Conservation (phyloP, 1,140 invertebrate genomes). For the Anoplophora glabripennis region DNA sequence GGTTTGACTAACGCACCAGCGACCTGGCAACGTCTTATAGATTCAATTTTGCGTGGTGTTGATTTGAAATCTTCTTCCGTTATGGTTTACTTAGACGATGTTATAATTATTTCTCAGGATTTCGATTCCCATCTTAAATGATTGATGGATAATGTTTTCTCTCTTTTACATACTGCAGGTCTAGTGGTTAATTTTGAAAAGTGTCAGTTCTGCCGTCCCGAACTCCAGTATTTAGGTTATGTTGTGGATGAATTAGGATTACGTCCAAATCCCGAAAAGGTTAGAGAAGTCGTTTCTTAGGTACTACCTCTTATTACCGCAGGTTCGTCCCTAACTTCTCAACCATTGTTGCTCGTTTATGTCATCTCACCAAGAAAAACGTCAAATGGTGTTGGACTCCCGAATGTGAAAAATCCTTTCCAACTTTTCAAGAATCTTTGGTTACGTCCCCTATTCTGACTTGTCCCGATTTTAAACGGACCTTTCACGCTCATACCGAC, state of each 20-base stretch:
- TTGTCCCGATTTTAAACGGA: conserved; percentile 18
- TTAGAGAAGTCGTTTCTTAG: conserved; percentile 50
- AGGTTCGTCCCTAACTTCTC: conserved; percentile 46
- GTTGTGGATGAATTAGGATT: conserved; percentile 39
- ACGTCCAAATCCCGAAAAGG: conserved; percentile 42
- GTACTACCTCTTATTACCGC: conserved; percentile 47
- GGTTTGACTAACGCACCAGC: too few species aligned
- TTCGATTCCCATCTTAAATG: too few species aligned
- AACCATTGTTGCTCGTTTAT: conserved; percentile 34
- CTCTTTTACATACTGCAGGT: too few species aligned
- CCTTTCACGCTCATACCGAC: conserved; percentile 30
- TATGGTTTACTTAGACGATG: too few species aligned
- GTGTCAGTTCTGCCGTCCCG: too few species aligned
- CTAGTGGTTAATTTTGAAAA: too few species aligned
- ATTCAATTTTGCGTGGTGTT: too few species aligned
- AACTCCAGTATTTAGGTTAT: too few species aligned
- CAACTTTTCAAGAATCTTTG: conserved; percentile 6
- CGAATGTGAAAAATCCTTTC: conserved; percentile 9
- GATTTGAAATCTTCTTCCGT: too few species aligned
- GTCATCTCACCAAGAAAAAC: conserved; percentile 26
- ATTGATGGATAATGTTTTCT: too few species aligned
- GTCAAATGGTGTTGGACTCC: conserved; percentile 11
- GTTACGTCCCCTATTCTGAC: conserved; percentile 11
- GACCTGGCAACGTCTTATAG: too few species aligned
- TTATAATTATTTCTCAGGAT: too few species aligned